Evolutionary conservation across 2,113 vertebrate genomes (phyloP).

Genomic region (Gymnorhina tibicen): DNA sequence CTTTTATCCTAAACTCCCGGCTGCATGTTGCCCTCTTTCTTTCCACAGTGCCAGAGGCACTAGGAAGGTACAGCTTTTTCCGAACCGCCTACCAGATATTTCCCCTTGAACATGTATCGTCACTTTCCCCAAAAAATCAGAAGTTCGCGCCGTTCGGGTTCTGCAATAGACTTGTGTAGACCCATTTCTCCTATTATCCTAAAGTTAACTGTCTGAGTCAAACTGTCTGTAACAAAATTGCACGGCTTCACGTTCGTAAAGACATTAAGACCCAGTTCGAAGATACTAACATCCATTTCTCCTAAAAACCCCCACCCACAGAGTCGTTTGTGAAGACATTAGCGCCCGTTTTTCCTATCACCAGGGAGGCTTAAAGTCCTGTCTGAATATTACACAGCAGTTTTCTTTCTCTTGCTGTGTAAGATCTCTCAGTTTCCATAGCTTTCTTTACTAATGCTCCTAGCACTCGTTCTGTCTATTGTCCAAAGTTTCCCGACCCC

Average conservation of each 20-base stretch:
- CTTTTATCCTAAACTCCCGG: not conserved
- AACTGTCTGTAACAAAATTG: not conserved
- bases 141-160: not conserved
- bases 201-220: not conserved
- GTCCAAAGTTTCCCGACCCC: not conserved
- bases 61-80: not conserved
- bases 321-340: not conserved
- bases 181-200: not conserved
- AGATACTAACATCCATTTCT: not conserved
- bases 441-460: not conserved
- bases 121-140: not conserved
- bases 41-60: not conserved
- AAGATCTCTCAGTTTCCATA: not conserved
- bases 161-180: not conserved
- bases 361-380: not conserved
- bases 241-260: not conserved
- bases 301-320: rapidly evolving
- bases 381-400: not conserved
- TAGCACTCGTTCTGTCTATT: not conserved
- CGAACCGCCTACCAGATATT: not conserved
- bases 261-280: not conserved
- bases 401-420: not conserved
- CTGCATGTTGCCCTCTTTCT: not conserved
- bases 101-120: not conserved
- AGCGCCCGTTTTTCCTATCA: not conserved